phyloP scores from a whole-genome alignment of 2,888 invertebrate genomes.

The Lasius platythorax region DNA sequence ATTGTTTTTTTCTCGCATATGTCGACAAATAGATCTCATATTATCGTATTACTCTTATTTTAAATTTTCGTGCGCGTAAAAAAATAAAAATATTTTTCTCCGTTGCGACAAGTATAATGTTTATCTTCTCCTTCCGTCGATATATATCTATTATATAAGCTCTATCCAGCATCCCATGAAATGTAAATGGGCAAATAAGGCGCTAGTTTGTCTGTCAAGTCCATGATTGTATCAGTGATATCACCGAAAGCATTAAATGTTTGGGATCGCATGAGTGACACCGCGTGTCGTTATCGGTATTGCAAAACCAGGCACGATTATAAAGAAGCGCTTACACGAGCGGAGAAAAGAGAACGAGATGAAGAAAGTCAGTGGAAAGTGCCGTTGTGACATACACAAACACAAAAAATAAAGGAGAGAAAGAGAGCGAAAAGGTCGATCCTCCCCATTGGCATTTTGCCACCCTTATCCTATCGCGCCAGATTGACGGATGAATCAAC shows the following conservation, averaged over 20 bases:
- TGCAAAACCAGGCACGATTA: slow-evolving; percentile 40
- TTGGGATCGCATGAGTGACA: slow-evolving; percentile 35
- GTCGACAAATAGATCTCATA: not conserved
- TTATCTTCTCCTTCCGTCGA: not conserved
- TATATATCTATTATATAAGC: not conserved
- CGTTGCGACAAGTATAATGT: not conserved
- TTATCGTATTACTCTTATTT: not conserved
- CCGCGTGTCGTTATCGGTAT: slow-evolving; percentile 33
- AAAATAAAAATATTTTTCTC: not conserved
- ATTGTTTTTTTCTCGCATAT: not conserved
- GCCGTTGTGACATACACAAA: not conserved
- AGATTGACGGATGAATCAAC: not conserved
- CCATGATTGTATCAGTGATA: slow-evolving; percentile 25
- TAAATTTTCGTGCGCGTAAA: not conserved
- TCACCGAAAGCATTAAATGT: not conserved
- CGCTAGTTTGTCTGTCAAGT: slow-evolving; percentile 41
- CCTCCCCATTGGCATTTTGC: not conserved
- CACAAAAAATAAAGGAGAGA: slow-evolving; percentile 5
- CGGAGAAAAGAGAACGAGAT: not conserved
- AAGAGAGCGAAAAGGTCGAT: not conserved
- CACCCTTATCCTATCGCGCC: not conserved
- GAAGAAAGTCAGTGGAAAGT: slow-evolving; percentile 30
- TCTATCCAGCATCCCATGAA: not conserved
- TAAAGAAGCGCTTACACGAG: slow-evolving; percentile 4
- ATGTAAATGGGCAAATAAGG: not conserved